A percentile compares a stretch with the other conserved stretches of the same genome.
These are phyloP conservation scores for Limanda limanda DNA, from an alignment of 2,113 vertebrate genomes.

Conservation along the genomic window DNA sequence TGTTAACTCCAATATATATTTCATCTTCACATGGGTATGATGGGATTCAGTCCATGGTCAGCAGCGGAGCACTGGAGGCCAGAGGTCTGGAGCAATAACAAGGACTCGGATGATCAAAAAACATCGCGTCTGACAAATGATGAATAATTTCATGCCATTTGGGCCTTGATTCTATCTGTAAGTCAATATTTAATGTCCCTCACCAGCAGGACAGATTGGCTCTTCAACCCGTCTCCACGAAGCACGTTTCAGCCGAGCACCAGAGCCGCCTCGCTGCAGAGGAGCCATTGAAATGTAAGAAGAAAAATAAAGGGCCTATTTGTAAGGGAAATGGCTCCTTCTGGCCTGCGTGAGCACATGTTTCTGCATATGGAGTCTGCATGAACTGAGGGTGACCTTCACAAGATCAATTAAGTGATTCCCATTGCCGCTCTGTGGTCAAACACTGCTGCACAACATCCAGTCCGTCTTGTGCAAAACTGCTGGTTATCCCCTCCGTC, in stretches of 20 bases:
- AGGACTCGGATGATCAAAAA: constrained; percentile 46
- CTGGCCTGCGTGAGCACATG: neutral
- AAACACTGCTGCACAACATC: constrained; percentile 48
- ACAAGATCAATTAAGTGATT: constrained; percentile 57
- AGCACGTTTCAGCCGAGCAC: constrained; percentile 8
- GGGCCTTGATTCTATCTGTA: constrained; percentile 33
- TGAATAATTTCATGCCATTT: constrained; percentile 53
- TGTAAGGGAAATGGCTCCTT: constrained; percentile 14
- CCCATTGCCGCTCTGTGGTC: constrained; percentile 41
- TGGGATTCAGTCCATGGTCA: constrained; percentile 48
- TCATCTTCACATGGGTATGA: constrained; percentile 31
- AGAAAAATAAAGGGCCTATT: constrained; percentile 33
- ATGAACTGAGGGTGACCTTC: constrained; percentile 47
- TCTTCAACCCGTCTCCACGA: constrained; percentile 23
- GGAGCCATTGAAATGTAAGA: constrained; percentile 22
- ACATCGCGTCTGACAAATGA: constrained; percentile 42
- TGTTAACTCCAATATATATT: constrained; percentile 18
- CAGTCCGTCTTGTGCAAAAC: constrained; percentile 49
- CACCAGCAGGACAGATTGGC: constrained; percentile 39
- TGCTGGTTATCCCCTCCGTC: constrained; percentile 31
- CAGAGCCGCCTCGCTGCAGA: constrained; percentile 8
- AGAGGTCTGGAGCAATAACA: constrained; percentile 31
- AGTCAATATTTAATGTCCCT: constrained; percentile 62
- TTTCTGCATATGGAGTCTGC: neutral
- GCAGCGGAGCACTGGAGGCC: neutral